Percentiles rank a stretch among this genome's conserved stretches.
Conservation (phyloP, 2,888 invertebrate species). For the Tricholauxania praeusta region DNA sequence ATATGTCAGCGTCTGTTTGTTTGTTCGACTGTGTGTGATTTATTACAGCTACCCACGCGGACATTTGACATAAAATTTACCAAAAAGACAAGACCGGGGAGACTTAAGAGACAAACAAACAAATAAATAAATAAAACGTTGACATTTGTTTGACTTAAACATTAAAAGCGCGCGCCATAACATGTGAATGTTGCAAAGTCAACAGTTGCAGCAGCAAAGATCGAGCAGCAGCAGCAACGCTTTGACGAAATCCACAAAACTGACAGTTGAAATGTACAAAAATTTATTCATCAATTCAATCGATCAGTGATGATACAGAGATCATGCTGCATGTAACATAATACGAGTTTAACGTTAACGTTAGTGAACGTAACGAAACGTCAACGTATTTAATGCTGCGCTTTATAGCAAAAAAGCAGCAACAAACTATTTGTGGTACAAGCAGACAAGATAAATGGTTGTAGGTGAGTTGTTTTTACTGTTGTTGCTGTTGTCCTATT, state of each 20-base stretch:
- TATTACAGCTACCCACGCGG: slow-evolving; percentile 56
- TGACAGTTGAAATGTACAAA: slow-evolving; percentile 30
- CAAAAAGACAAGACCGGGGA: slow-evolving; percentile 56
- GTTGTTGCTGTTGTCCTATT: slow-evolving; percentile 22
- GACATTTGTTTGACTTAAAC: slow-evolving; percentile 29
- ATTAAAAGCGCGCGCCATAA: slow-evolving; percentile 34
- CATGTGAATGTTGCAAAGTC: neutral
- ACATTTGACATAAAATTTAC: slow-evolving; percentile 62
- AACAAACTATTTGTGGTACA: slow-evolving; percentile 16
- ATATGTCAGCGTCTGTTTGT: too few relatives aligned
- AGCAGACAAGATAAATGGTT: slow-evolving; percentile 41
- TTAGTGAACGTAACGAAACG: slow-evolving; percentile 31
- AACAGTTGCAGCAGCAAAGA: neutral
- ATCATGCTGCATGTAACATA: neutral
- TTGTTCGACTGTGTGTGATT: slow-evolving; percentile 54
- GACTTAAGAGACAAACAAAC: slow-evolving; percentile 35
- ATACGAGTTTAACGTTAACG: neutral
- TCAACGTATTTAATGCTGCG: slow-evolving; percentile 40
- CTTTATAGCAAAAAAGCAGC: neutral
- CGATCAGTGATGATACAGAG: slow-evolving; percentile 14
- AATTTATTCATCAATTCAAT: slow-evolving; percentile 45
- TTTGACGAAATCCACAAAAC: slow-evolving; percentile 29
- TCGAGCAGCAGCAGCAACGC: neutral
- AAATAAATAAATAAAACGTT: slow-evolving; percentile 30
- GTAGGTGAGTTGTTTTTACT: slow-evolving; percentile 36